phyloP scores from a whole-genome alignment of 2,797 vertebrate genomes.

The Ibycter americanus region DNA sequence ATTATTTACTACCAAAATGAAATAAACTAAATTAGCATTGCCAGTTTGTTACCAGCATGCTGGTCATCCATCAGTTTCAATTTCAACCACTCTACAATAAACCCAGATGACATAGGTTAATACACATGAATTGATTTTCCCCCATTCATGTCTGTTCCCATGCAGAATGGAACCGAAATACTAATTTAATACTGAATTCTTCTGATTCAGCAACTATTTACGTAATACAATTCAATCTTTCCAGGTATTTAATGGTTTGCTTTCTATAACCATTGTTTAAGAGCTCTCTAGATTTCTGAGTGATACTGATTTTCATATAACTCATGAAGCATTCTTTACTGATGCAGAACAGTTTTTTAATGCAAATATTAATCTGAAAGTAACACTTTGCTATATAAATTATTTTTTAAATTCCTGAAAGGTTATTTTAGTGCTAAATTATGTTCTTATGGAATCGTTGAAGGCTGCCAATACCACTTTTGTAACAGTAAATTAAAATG shows the following conservation, averaged over 20 bases:
- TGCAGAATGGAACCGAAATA: constrained; percentile 31
- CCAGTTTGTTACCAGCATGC: constrained; percentile 14
- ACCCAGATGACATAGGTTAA: constrained; percentile 51
- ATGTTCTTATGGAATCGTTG: neutral
- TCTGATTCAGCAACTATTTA: constrained; percentile 47
- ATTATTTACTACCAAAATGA: constrained; percentile 58
- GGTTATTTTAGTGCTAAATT: neutral
- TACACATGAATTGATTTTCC: constrained; percentile 42
- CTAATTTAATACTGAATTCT: constrained; percentile 50
- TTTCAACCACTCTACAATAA: constrained; percentile 45
- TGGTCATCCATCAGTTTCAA: constrained; percentile 49
- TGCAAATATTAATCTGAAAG: neutral
- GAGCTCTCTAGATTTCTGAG: neutral
- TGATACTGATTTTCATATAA: neutral
- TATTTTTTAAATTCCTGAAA: neutral
- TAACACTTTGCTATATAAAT: neutral
- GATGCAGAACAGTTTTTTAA: neutral
- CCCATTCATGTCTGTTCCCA: constrained; percentile 8
- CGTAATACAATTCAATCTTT: neutral
- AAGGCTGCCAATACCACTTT: neutral
- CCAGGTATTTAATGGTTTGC: neutral
- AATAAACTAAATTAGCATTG: constrained; percentile 37
- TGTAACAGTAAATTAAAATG: neutral
- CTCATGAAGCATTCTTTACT: neutral
- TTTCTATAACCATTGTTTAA: neutral